A percentile compares a stretch with the other conserved stretches of the same genome.
Conservation (phyloP, 2,888 invertebrate species). For the Sarcophaga carnaria region DNA sequence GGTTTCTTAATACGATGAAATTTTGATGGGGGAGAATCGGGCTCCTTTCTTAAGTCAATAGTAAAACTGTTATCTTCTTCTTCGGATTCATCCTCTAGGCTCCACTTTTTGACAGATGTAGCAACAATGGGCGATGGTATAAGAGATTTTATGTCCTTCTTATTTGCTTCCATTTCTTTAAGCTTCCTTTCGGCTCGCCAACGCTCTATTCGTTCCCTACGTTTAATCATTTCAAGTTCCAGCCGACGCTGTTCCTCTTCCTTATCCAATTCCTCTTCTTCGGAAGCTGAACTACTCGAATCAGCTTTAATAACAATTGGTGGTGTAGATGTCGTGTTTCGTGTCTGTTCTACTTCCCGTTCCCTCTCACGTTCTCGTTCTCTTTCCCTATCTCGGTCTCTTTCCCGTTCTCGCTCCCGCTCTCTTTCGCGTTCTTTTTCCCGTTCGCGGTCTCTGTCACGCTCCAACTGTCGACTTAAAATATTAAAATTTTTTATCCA, state of each 20-base stretch:
- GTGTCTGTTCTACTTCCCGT: conserved; percentile 76
- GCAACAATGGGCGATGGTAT: conserved; percentile 81
- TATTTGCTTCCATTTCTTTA: conserved; percentile 90
- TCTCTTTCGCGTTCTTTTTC: conserved; percentile 78
- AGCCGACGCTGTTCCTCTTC: conserved; percentile 95
- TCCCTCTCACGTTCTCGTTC: conserved; percentile 82
- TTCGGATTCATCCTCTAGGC: conserved; percentile 97
- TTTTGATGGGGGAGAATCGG: conserved; percentile 79
- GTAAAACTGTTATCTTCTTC: conserved; percentile 87
- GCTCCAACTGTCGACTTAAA: conserved; percentile 73
- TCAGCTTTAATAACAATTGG: conserved; percentile 77
- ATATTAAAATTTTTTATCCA: background rate
- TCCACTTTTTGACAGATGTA: conserved; percentile 94
- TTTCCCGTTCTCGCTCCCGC: conserved; percentile 67
- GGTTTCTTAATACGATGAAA: conserved; percentile 76
- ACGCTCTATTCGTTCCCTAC: conserved; percentile 96
- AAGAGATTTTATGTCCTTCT: conserved; percentile 88
- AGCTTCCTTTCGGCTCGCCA: conserved; percentile 97
- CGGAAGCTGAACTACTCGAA: conserved; percentile 78
- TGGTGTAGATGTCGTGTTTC: conserved; percentile 68
- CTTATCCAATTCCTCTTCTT: conserved; percentile 85
- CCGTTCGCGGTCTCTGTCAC: conserved; percentile 81
- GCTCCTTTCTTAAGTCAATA: conserved; percentile 74
- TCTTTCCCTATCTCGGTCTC: conserved; percentile 64
- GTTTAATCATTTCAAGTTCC: conserved; percentile 97